These are phyloP conservation scores for Akabosia matsudoensis DNA, from an alignment of 1,140 invertebrate species.

Conservation along the genomic window DNA sequence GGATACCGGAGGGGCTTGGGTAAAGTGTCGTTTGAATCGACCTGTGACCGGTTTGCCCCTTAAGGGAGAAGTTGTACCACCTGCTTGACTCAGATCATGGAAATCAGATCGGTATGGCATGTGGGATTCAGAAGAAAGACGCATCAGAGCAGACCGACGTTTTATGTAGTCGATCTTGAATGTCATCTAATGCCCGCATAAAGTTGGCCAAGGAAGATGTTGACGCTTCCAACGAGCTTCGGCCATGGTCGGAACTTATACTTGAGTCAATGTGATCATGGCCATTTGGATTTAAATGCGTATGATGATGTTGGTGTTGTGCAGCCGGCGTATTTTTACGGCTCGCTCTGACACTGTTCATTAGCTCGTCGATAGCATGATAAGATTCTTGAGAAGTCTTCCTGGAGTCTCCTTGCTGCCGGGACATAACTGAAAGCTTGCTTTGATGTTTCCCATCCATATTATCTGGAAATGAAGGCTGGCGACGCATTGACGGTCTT, in stretches of 20 bases:
- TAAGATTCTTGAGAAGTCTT: background rate
- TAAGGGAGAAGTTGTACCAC: background rate
- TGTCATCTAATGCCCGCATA: background rate
- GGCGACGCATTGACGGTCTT: background rate
- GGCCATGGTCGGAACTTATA: background rate
- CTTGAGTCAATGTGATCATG: background rate
- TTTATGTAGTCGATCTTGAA: slow-evolving; percentile 3
- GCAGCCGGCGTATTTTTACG: background rate
- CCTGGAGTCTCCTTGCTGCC: background rate
- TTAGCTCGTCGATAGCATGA: background rate
- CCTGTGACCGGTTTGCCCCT: background rate
- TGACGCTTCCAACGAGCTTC: background rate
- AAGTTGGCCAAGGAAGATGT: background rate
- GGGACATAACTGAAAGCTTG: no score
- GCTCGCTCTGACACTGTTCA: background rate
- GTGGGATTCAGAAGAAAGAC: background rate
- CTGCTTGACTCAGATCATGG: background rate
- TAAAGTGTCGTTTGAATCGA: background rate
- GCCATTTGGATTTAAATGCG: background rate
- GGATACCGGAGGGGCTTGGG: background rate
- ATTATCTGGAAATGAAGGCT: background rate
- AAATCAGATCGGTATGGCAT: background rate
- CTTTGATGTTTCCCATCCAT: background rate
- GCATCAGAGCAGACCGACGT: background rate
- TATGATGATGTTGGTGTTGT: background rate